Conservation (phyloP, 2,888 invertebrate species). For the Aethes cnicana region DNA sequence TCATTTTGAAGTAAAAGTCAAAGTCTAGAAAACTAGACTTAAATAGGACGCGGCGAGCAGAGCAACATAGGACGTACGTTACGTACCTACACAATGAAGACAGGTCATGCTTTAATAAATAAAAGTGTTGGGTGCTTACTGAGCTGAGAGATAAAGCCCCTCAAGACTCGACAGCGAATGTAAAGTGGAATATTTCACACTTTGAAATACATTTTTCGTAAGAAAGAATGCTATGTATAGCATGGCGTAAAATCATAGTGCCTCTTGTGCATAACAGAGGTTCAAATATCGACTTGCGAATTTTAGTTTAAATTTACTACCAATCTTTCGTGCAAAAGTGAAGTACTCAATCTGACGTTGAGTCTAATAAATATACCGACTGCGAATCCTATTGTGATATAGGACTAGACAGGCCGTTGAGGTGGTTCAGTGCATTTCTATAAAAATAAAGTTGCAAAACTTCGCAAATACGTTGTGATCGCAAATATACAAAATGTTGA, state of each 20-base stretch:
- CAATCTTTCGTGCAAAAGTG: too few species aligned
- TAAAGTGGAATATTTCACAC: constrained; percentile 21
- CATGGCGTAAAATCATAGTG: neutral
- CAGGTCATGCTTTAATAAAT: constrained; percentile 21
- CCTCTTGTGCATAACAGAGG: too few species aligned
- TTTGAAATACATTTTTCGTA: constrained; percentile 3
- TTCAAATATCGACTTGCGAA: too few species aligned
- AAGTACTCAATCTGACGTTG: too few species aligned
- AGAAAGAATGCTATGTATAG: neutral
- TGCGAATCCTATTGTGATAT: too few species aligned
- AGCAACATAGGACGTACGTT: constrained; percentile 1
- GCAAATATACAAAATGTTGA: too few species aligned
- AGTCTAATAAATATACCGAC: too few species aligned
- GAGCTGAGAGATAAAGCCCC: constrained; percentile 13
- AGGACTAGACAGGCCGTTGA: too few species aligned
- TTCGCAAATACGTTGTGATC: too few species aligned
- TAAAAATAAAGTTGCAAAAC: too few species aligned
- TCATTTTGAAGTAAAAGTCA: constrained; percentile 9
- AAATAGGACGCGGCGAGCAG: constrained; percentile 7
- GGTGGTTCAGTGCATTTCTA: too few species aligned
- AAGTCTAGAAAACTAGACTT: constrained; percentile 3
- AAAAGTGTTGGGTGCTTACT: constrained; percentile 18
- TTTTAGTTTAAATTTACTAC: too few species aligned
- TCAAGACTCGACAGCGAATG: neutral
- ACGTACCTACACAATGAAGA: constrained; percentile 2